phyloP scores from a whole-genome alignment of 2,113 vertebrate species.

The Myrmecophaga tridactyla region DNA sequence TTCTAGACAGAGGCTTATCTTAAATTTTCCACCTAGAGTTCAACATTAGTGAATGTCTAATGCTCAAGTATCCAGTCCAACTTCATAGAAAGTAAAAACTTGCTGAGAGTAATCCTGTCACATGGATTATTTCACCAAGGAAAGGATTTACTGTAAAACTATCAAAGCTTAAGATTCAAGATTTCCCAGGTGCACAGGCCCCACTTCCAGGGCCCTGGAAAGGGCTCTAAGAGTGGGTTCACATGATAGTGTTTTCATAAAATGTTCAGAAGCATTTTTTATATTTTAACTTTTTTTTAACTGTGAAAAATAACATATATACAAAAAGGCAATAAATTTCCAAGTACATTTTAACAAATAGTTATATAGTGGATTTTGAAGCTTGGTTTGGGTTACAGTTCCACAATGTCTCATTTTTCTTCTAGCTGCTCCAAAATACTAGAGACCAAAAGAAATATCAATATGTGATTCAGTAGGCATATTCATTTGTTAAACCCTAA shows the following conservation, averaged over 20 bases:
- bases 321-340: too few relatives aligned
- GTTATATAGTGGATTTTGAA: too few relatives aligned
- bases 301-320: too few relatives aligned
- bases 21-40: not conserved
- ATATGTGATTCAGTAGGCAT: too few relatives aligned
- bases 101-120: not conserved
- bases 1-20: not conserved
- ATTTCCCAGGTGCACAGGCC: rapidly evolving
- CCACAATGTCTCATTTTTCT: too few relatives aligned
- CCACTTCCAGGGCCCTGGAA: not conserved
- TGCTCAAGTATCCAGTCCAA: not conserved
- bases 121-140: not conserved
- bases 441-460: too few relatives aligned
- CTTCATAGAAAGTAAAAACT: not conserved
- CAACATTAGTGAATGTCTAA: not conserved
- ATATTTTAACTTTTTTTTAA: too few relatives aligned
- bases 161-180: not conserved
- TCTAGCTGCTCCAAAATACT: too few relatives aligned
- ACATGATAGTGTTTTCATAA: not conserved
- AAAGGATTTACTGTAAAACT: not conserved
- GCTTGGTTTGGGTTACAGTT: too few relatives aligned
- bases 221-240: not conserved
- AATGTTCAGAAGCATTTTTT: not conserved
- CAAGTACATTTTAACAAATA: too few relatives aligned
- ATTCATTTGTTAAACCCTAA: too few relatives aligned